Base-by-base conservation (phyloP, 2,797 vertebrate genomes). In the Fistularia tabacaria region DNA sequence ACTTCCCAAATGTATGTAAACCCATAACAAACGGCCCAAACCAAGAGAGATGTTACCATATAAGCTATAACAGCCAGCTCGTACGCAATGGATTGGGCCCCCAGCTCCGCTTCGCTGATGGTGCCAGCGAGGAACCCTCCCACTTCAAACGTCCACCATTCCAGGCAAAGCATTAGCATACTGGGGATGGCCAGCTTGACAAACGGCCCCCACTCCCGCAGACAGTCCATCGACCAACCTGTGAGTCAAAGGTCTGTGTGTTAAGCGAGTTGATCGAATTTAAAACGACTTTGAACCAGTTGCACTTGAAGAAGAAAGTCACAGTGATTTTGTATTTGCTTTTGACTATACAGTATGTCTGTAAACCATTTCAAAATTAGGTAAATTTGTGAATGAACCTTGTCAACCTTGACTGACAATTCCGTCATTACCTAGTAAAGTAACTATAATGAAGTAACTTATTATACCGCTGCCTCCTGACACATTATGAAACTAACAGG, bases 101-200 rank as follows among this genome's bases (percentile, higher is more conserved):
- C 96, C 69, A 98, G 84, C 79, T 98, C 92, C 1, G 82, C 82
- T 63, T 94, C 91, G 38, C 92, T 90, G 1, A 98, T 91, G 50
- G 92, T 39, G 9, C 96, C 96, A 1, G 93, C 88, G 61, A 99
- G 86, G 82, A 99, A 93, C 60, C 91, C 93, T 51, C 94, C 95
- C 0, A 95, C 65, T 71, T 98, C 97, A 45, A 93, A 96, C 9
- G 92, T 85, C 97, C 96, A 99, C 94, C 95, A 97, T 79, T 99
- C 95, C n/a, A 97, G 90, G 60, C 97, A 98, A 1, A 96, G 79
- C 97, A 98, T 98, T 39, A 98, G 75, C 95, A 98, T 98, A 73
- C 96, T 91, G 9, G 96, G 96, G 37, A 99, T 49, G 0, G 96
- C 97, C 76, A 98, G 87, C 9, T n/a, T 42, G 58, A 93, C 61